phyloP scores from a whole-genome alignment of 2,113 vertebrate species.

The Meles meles region DNA sequence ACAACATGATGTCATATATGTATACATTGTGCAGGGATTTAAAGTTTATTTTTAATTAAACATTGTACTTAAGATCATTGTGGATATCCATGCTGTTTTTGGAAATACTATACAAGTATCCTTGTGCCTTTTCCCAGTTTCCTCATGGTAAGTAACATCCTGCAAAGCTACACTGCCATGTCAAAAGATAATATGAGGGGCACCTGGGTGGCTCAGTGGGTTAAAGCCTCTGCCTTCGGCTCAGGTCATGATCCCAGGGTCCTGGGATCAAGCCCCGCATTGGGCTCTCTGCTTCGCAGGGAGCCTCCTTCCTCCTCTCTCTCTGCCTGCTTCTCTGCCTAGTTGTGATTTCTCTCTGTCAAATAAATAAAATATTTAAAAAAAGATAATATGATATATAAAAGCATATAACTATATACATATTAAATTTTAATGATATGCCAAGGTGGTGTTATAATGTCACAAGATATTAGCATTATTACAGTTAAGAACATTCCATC shows the following conservation, averaged over 20 bases:
- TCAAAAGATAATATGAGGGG: neutral
- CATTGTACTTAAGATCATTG: neutral
- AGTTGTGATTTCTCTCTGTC: no score
- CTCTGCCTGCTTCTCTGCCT: no score
- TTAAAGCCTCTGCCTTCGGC: no score
- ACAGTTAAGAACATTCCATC: neutral
- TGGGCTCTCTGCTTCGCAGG: no score
- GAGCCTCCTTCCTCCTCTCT: no score
- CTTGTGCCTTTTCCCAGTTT: neutral
- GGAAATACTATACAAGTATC: neutral
- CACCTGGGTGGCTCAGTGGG: no score
- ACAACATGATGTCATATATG: neutral
- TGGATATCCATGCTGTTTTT: neutral
- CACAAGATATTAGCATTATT: neutral
- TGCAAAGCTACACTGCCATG: neutral
- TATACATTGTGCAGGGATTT: neutral
- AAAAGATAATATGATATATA: neutral
- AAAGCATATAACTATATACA: neutral
- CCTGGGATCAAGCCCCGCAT: no score
- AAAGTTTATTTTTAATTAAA: neutral
- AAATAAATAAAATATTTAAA: no score
- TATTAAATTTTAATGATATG: neutral
- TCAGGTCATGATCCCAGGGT: no score
- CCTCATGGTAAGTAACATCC: neutral
- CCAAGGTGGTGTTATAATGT: neutral